Evolutionary conservation across 1,140 invertebrate genomes (phyloP).

Genomic region (Frieseomelitta varia): DNA sequence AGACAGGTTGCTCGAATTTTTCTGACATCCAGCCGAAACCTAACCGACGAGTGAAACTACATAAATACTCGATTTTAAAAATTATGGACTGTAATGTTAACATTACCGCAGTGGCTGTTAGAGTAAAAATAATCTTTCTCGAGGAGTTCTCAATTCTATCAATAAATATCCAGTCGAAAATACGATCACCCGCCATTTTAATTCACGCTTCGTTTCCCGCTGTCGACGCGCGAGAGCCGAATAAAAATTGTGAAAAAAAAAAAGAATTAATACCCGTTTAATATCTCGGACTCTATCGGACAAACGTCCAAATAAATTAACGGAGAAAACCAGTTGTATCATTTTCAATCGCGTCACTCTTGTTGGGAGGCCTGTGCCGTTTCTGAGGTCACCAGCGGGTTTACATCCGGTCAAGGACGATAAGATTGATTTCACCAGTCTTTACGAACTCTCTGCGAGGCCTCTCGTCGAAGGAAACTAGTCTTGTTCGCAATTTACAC

Average conservation of each 20-base stretch:
- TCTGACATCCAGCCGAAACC: neutral
- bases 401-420: conserved; percentile 53
- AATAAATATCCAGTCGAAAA: too few relatives aligned
- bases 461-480: conserved; percentile 44
- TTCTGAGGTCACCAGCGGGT: conserved; percentile 22
- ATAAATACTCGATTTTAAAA: neutral
- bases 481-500: conserved; percentile 45
- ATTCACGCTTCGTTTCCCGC: neutral
- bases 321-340: neutral
- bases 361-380: too few relatives aligned
- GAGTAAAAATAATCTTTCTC: too few relatives aligned
- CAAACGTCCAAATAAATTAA: conserved; percentile 2
- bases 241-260: too few relatives aligned
- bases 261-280: neutral
- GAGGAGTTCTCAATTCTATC: too few relatives aligned
- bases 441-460: conserved; percentile 4
- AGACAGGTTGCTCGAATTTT: neutral
- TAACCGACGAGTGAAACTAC: neutral
- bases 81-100: too few relatives aligned
- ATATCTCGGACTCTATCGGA: neutral
- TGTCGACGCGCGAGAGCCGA: neutral
- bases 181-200: too few relatives aligned
- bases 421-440: conserved; percentile 49
- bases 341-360: neutral
- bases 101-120: too few relatives aligned